These are phyloP conservation scores for Capitulum mitella DNA, from an alignment of 2,888 invertebrate genomes.

Conservation along the genomic window DNA sequence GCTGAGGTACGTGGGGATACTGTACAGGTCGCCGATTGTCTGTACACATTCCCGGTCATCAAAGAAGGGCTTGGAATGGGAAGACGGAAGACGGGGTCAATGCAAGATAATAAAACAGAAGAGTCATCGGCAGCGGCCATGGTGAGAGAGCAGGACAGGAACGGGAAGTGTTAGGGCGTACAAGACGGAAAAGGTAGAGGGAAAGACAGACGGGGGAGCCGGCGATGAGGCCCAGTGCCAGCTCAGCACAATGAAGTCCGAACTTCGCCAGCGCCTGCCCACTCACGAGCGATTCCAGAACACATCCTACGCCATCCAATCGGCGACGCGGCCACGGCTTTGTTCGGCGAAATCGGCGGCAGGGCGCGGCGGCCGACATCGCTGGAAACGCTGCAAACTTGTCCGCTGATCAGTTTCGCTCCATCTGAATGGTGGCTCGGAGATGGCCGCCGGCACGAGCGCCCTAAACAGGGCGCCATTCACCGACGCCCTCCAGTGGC, in stretches of 20 bases:
- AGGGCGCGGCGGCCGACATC: background rate
- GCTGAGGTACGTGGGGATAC: too few relatives aligned
- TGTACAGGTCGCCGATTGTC: too few relatives aligned
- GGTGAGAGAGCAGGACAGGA: background rate
- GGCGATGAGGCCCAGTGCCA: background rate
- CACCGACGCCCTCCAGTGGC: too few relatives aligned
- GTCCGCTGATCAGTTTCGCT: too few relatives aligned
- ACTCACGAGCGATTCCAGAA: background rate
- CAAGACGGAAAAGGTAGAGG: background rate
- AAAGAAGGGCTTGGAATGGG: background rate
- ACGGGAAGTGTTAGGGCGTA: background rate
- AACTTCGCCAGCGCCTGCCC: background rate
- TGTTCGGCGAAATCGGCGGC: background rate
- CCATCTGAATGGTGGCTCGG: too few relatives aligned
- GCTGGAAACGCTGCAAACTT: too few relatives aligned
- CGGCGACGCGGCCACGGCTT: too few relatives aligned
- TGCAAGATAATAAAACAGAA: background rate
- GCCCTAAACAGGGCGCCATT: too few relatives aligned
- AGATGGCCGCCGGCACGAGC: too few relatives aligned
- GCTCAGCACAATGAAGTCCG: background rate
- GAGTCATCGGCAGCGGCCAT: background rate
- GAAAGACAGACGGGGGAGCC: background rate
- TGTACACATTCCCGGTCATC: too few relatives aligned
- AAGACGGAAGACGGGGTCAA: background rate
- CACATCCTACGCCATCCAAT: too few relatives aligned